Percentiles rank a stretch among this genome's conserved stretches.
Conservation (phyloP, 2,113 vertebrate genomes). For the Colinus virginianus region DNA sequence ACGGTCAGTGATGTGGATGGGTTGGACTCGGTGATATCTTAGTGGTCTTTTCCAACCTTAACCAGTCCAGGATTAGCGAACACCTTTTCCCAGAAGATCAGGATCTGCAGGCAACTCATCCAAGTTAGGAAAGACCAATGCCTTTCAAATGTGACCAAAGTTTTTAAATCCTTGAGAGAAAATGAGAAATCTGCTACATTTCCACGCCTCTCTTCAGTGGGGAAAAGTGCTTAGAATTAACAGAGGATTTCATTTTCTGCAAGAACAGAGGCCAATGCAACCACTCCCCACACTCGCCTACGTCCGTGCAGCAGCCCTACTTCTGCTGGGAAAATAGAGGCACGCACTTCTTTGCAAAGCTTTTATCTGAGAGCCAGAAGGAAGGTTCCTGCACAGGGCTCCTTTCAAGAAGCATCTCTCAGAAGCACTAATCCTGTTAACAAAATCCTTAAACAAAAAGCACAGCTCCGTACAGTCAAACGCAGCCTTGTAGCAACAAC, state of each 20-base stretch:
- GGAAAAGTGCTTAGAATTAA: not conserved
- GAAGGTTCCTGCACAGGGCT: not conserved
- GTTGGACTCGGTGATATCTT: too few relatives aligned
- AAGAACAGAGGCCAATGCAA: not conserved
- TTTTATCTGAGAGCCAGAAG: not conserved
- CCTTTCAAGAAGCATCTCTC: not conserved
- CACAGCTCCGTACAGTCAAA: not conserved
- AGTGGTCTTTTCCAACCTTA: too few relatives aligned
- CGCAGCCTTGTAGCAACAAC: not conserved
- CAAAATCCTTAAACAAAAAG: not conserved
- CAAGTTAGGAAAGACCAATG: not conserved
- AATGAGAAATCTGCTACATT: not conserved
- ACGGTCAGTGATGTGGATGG: too few relatives aligned
- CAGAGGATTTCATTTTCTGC: not conserved
- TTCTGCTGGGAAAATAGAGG: not conserved
- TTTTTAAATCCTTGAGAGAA: not conserved
- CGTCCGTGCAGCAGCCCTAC: not conserved
- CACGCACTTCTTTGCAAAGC: not conserved
- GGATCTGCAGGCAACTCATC: not conserved
- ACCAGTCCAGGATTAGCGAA: not conserved
- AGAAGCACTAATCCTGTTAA: not conserved
- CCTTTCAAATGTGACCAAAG: not conserved
- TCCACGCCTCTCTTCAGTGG: not conserved
- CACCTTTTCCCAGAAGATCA: not conserved
- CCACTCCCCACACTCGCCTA: fast-evolving